phyloP scores from a whole-genome alignment of 2,888 invertebrate genomes.

The Mechanitis mazaeus region DNA sequence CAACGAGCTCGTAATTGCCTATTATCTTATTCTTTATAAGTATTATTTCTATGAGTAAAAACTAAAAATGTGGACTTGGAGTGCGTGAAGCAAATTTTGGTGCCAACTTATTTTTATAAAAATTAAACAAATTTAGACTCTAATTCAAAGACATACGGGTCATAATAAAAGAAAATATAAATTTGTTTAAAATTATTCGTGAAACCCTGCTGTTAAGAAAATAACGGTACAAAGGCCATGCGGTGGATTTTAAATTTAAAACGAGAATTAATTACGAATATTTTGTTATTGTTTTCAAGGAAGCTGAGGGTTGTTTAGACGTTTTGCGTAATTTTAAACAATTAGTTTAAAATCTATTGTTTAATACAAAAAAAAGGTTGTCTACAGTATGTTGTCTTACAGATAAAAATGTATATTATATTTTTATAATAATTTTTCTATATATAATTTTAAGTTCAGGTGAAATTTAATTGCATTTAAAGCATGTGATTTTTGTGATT shows the following conservation, averaged over 20 bases:
- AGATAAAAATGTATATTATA: too few species aligned
- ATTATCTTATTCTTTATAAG: conserved; percentile 50
- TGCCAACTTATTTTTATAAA: conserved; percentile 4
- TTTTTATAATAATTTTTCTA: too few species aligned
- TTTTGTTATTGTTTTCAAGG: conserved; percentile 63
- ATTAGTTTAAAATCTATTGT: conserved; percentile 16
- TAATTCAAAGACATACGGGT: conserved; percentile 6
- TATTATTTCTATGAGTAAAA: conserved; percentile 57
- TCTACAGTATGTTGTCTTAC: too few species aligned
- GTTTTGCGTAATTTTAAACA: conserved; percentile 69
- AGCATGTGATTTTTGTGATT: not conserved
- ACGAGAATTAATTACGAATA: conserved; percentile 69
- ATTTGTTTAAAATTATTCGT: conserved; percentile 23
- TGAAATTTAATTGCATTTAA: not conserved
- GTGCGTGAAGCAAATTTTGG: conserved; percentile 51
- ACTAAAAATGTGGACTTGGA: conserved; percentile 54
- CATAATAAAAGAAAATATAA: not conserved
- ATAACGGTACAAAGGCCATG: conserved; percentile 53
- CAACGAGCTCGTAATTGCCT: conserved; percentile 45
- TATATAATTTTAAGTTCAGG: not conserved
- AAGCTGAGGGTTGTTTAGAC: conserved; percentile 64
- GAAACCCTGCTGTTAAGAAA: conserved; percentile 59
- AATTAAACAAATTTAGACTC: conserved; percentile 13
- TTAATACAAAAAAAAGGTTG: too few species aligned
- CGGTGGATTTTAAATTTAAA: conserved; percentile 53